Conservation (phyloP, 2,888 invertebrate genomes). For the Eilema sororculum region DNA sequence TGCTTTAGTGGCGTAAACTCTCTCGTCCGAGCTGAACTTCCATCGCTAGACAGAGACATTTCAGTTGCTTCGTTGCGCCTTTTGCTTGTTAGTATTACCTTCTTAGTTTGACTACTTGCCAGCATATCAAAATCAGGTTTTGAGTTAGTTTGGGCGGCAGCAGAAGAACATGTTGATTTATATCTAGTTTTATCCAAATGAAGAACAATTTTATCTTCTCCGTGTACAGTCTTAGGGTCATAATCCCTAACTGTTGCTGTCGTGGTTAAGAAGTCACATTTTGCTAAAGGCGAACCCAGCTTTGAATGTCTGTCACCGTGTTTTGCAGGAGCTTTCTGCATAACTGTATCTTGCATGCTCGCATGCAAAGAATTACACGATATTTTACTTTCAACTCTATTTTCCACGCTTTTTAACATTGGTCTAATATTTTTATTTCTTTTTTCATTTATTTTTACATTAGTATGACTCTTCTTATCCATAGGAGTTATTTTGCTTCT, state of each 20-base stretch:
- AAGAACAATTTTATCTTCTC: conserved; percentile 90
- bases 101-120: conserved; percentile 17
- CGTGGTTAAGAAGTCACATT: conserved; percentile 55
- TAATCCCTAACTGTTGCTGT: conserved; percentile 72
- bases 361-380: conserved; percentile 89
- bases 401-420: conserved; percentile 78
- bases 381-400: conserved; percentile 85
- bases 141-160: conserved; percentile 86
- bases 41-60: conserved; percentile 79
- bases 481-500: conserved; percentile 58
- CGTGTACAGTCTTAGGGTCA: conserved; percentile 82
- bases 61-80: conserved; percentile 77
- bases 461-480: conserved; percentile 69
- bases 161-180: conserved; percentile 74
- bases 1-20: conserved; percentile 34
- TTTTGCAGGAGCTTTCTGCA: conserved; percentile 79
- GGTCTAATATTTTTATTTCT: conserved; percentile 79
- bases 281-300: conserved; percentile 60
- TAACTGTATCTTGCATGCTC: conserved; percentile 87
- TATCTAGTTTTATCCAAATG: conserved; percentile 88
- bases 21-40: conserved; percentile 59
- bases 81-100: conserved; percentile 25
- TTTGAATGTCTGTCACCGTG: conserved; percentile 56
- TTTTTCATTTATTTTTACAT: conserved; percentile 75
- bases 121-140: conserved; percentile 52